These are phyloP conservation scores for Zygaena filipendulae DNA, from an alignment of 2,888 invertebrate genomes.

Conservation along the genomic window DNA sequence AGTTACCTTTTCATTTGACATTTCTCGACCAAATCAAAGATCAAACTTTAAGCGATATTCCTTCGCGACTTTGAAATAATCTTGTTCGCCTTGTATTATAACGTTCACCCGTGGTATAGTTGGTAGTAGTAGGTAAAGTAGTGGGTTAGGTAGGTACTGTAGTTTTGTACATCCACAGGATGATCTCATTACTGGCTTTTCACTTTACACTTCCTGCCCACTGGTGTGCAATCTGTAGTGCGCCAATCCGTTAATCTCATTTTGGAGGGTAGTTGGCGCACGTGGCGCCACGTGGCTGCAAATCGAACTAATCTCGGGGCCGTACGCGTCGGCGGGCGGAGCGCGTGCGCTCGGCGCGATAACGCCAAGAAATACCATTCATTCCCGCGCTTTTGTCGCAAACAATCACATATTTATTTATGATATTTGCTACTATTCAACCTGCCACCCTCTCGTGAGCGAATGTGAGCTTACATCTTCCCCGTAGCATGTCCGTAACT, in stretches of 20 bases:
- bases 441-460: constrained; percentile 62
- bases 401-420: constrained; percentile 68
- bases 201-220: constrained; percentile 67
- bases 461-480: too few species aligned
- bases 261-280: constrained; percentile 51
- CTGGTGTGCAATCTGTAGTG: constrained; percentile 69
- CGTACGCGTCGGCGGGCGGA: constrained; percentile 51
- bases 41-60: too few species aligned
- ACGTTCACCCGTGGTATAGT: too few species aligned
- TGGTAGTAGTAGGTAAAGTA: too few species aligned
- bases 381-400: constrained; percentile 62
- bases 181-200: constrained; percentile 61
- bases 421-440: constrained; percentile 60
- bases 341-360: constrained; percentile 59
- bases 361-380: constrained; percentile 65
- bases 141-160: too few species aligned
- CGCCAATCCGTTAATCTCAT: constrained; percentile 68
- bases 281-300: constrained; percentile 63
- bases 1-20: too few species aligned
- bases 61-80: too few species aligned
- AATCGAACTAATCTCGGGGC: constrained; percentile 63
- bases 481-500: too few species aligned
- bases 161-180: constrained; percentile 55
- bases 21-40: too few species aligned
- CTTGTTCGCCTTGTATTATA: too few species aligned